Base-by-base conservation (phyloP, 2,888 invertebrate genomes). In the Calameuta pallipes region DNA sequence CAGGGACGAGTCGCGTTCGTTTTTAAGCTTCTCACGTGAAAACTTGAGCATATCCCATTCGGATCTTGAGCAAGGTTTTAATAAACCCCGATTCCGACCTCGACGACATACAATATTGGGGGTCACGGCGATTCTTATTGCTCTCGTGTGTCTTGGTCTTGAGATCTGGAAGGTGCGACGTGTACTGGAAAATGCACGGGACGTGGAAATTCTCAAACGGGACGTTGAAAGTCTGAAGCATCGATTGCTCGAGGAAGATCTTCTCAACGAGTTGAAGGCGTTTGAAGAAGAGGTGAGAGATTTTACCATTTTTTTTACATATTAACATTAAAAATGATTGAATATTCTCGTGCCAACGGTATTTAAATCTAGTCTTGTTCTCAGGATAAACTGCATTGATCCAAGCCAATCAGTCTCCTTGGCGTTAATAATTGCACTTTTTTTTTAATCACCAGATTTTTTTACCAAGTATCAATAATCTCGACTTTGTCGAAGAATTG, bases 241-340 rank as follows among this genome's bases (percentile, higher is more conserved):
- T 73, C 86, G 87, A 4, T 82, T 91, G 74, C 81, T 89, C n/a
- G 87, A 88, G 69, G 86, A 88, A 73, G 87, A 91, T 76, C 83
- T 90, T 15, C 79, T 90, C 77, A 86, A 90, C 41, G 89, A 88
- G 73, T 79, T 92, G 6, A 89, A 88, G 69, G 87, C 89, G 0
- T 90, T 92, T 79, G 89, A 91, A 80, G 86, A 91, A 80, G 88
- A 89, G 88, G 92, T 91, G 78, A 84, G 83, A 75, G 56, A 56
- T 23, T 23, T 56, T 2, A 56, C 0, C 9, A 9, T 23, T 15
- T 41, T 41, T 33, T 33, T 33, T 3, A 33, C 2, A 33, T 4
- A 33, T 33, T 33, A 33, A 33, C 3, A 33, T 4, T 33, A 33
- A 56, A 23, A 41, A 41, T 6, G 6, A 36, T 23, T 41, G 15